A percentile compares a stretch with the other conserved stretches of the same genome.
Evolutionary conservation across 2,888 invertebrate genomes (phyloP).

Genomic region (Lottia scabra): DNA sequence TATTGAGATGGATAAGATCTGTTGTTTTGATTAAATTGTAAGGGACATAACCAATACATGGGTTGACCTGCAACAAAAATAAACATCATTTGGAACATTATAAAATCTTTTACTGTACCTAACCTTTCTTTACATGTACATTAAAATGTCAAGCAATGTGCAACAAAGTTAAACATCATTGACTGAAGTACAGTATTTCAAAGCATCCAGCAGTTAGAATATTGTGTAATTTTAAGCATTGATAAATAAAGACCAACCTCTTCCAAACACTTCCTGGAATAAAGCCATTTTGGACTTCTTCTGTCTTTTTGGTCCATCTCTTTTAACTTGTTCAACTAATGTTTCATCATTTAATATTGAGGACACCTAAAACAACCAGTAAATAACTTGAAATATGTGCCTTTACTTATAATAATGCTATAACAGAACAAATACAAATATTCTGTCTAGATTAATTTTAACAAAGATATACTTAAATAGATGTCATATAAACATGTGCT

Average conservation of each 20-base stretch:
- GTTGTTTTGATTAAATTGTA: constrained; percentile 67
- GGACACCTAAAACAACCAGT: constrained; percentile 49
- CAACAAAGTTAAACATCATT: constrained; percentile 4
- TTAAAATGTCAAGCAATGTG: no score
- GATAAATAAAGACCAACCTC: constrained; percentile 69
- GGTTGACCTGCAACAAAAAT: constrained; percentile 74
- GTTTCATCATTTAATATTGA: constrained; percentile 67
- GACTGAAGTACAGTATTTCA: not conserved
- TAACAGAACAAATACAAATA: no score
- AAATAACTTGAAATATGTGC: no score
- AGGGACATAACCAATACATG: constrained; percentile 80
- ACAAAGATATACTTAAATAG: no score
- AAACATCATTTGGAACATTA: no score
- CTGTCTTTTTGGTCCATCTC: constrained; percentile 75
- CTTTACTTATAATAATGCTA: no score
- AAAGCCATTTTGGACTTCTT: constrained; percentile 75
- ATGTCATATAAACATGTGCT: no score
- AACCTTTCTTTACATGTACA: no score
- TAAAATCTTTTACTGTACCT: no score
- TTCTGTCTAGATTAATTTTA: no score
- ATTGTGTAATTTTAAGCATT: not conserved
- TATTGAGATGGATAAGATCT: constrained; percentile 18
- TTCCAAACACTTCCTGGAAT: constrained; percentile 83
- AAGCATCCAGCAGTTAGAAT: not conserved
- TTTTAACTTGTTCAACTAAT: constrained; percentile 79